Base-by-base conservation (phyloP, 2,113 vertebrate species). In the Promerops cafer region DNA sequence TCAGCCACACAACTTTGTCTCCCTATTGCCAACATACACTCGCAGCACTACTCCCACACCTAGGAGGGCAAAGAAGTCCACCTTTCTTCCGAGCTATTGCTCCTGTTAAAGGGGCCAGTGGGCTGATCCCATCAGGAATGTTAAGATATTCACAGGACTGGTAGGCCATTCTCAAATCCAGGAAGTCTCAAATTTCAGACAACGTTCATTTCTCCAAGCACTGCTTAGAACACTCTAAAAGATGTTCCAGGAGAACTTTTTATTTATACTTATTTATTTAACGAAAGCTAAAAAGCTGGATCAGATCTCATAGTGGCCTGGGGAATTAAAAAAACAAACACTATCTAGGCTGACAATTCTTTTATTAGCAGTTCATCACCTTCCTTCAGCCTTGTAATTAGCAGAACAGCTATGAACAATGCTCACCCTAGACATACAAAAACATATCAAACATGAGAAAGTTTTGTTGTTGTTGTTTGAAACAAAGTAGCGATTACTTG, bases 1-100 rank as follows among this genome's bases (percentile, higher is more conserved):
- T 90, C 27, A 45, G 53, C 24, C 9, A 12, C 16, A 37, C 28
- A 21, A 8, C 54, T 56, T 47, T 33, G 31, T 28, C 40, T 40
- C 26, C 26, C 23, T 52, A 8, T 3, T 0, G 0, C 39, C 35
- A 49, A 16, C 21, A 14, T 2, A 14, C 0, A 3, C 21, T 50
- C 1, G 0, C n/a, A 87, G 66, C 17, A 9, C 49, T 37, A 5
- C 2, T 64, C 47, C 56, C 33, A 22, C 39, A 17, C 35, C 10
- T 9, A 28, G 12, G 8, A 28, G 14, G 26, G 30, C 33, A 70
- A 54, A 56, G 30, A 65, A 45, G 6, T 11, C 11, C 54, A 65
- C 28, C 24, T 17, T 82, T 31, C 24, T 42, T 47, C 40, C 1
- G 4, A 83, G 33, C 39, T 77, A 56, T 1, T 26, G 28, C 45